A percentile compares a stretch with the other conserved stretches of the same genome.
phyloP scores from a whole-genome alignment of 2,113 vertebrate species.

The Atlantisia rogersi region DNA sequence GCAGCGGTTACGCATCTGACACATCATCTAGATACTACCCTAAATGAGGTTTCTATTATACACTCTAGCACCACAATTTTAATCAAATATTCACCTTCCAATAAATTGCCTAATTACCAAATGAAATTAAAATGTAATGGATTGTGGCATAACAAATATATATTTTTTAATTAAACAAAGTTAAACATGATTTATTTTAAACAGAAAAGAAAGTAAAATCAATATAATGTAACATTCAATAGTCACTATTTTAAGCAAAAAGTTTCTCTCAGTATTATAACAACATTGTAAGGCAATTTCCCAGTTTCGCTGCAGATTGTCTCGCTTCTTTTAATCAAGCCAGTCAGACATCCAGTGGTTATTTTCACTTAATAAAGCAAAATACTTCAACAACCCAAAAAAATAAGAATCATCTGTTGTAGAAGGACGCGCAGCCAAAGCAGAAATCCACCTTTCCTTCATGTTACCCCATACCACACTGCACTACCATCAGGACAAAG shows the following conservation, averaged over 20 bases:
- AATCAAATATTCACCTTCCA: not conserved
- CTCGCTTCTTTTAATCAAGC: constrained; percentile 1
- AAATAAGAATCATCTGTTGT: not conserved
- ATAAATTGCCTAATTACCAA: not conserved
- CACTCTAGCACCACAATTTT: not conserved
- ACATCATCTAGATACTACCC: not conserved
- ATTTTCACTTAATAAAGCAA: constrained; percentile 17
- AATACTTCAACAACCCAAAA: not conserved
- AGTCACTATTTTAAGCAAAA: not conserved
- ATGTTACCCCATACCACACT: not conserved
- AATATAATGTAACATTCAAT: not conserved
- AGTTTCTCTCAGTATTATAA: not conserved
- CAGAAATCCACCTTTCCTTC: constrained; percentile 45
- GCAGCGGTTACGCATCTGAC: not conserved
- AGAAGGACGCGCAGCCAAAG: constrained; percentile 1
- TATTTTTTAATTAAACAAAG: not conserved
- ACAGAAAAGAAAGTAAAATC: not conserved
- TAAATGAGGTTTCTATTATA: not conserved
- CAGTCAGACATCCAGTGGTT: not conserved
- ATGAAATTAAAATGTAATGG: not conserved
- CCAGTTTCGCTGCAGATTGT: not conserved
- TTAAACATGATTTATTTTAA: not conserved
- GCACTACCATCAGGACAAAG: not conserved
- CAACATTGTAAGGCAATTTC: not conserved
- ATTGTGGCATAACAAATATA: not conserved